These are phyloP conservation scores for Pollachius pollachius DNA, from an alignment of 2,113 vertebrate species.

Conservation along the genomic window DNA sequence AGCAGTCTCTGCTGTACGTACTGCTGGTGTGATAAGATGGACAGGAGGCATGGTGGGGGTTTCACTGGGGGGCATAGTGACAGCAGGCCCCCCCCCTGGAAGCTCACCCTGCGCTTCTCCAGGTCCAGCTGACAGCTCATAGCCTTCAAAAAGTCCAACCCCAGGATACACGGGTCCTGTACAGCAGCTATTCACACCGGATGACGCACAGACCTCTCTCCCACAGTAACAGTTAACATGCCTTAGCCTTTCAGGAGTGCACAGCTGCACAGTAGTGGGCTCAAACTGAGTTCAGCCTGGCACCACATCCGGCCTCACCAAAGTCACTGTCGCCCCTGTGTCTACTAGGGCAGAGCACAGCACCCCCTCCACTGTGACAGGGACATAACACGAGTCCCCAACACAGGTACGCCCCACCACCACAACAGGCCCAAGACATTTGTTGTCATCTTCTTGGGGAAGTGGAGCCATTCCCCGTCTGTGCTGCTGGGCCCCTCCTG, in stretches of 20 bases:
- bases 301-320: neutral
- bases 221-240: neutral
- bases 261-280: slow-evolving; percentile 1
- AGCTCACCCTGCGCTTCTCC: neutral
- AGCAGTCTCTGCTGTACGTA: neutral
- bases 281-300: neutral
- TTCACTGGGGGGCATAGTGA: no score
- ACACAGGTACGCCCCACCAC: neutral
- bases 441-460: slow-evolving; percentile 1
- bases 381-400: neutral
- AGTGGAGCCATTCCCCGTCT: slow-evolving; percentile 2
- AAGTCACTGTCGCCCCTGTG: neutral
- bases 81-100: neutral
- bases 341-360: neutral
- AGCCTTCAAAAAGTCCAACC: neutral
- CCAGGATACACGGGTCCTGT: no score
- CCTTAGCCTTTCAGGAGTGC: neutral
- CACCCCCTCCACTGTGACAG: neutral
- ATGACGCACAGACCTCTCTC: neutral
- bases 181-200: neutral
- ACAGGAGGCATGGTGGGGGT: neutral
- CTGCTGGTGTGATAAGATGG: neutral
- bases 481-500: neutral
- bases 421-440: neutral
- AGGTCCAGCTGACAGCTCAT: slow-evolving; percentile 4